Evolutionary conservation across 2,113 vertebrate genomes (phyloP).

Genomic region (Heterotis niloticus): DNA sequence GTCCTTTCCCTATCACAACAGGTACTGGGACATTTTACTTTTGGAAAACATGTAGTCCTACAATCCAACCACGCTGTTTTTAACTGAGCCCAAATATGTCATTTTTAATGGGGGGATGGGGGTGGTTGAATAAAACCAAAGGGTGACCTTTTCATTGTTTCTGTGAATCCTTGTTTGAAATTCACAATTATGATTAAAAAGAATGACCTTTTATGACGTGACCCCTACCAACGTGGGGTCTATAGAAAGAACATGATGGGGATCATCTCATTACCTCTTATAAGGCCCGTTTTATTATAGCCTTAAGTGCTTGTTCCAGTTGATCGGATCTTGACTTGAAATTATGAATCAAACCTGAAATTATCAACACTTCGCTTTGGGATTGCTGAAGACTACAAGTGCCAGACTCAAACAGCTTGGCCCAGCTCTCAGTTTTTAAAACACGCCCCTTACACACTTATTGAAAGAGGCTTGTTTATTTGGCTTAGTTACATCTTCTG

Average conservation of each 20-base stretch:
- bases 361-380: conserved; percentile 11
- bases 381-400: conserved; percentile 8
- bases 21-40: conserved; percentile 1
- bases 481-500: not conserved
- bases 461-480: conserved; percentile 5
- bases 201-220: conserved; percentile 11
- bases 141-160: conserved; percentile 23
- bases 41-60: not conserved
- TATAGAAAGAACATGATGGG: not conserved
- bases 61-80: not conserved
- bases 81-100: conserved; percentile 5
- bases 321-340: not conserved
- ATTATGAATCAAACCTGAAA: conserved; percentile 6
- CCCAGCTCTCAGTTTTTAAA: not conserved
- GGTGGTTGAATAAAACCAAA: not conserved
- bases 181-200: conserved; percentile 18
- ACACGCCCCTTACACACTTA: not conserved
- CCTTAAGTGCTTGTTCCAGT: not conserved
- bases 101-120: not conserved
- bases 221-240: conserved; percentile 8
- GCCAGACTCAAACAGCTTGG: not conserved
- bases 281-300: conserved; percentile 6
- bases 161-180: not conserved
- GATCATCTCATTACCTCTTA: conserved; percentile 9
- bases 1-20: not conserved